Base-by-base conservation (phyloP, 2,888 invertebrate genomes). In the Terebella lapidaria region DNA sequence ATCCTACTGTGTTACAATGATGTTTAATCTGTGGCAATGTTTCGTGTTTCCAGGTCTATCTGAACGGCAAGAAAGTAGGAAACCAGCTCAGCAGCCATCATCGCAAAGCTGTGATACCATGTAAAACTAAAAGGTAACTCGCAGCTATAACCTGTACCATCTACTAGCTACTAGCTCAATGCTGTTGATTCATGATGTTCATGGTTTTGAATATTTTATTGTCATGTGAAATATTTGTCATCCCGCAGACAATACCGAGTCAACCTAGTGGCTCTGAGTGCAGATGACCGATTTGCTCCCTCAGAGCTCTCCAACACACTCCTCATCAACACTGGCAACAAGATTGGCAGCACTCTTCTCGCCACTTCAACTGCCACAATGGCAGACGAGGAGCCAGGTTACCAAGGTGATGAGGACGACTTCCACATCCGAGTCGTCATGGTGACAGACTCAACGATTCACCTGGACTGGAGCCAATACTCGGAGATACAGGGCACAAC, bases 11-110 rank as follows among this genome's bases (percentile, higher is more conserved):
- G 10, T n/a, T 35, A 10, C 42, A 35, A 10, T 35, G 42, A n/a
- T 10, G n/a, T 35, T 10, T 35, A 35, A 35, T 35, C 10, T n/a
- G n/a, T 35, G 10, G n/a, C 10, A 49, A 24, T 52, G 20, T 52
- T 29, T 22, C 24, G n/a, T 53, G 18, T 47, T 56, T 61, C n/a
- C 70, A 78, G 74, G 74, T 80, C 49, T 78, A 73, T 62, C 63
- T 80, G 66, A 79, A 80, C 67, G 79, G 75, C 52, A 77, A 75
- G 66, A 78, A 76, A 63, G 76, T 75, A 24, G 80, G 80, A 24
- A 75, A 72, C 66, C 71, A 71, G 52, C 67, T 80, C 54, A 74
- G 70, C 56, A 68, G 68, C 56, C 71, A 72, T 15, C 76, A 80
- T 61, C 72, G 77, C 28, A 79, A 77, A 64, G 80, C 79, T 47